Percentiles rank a stretch among this genome's conserved stretches.
These are phyloP conservation scores for Pangasius krempfi DNA, from an alignment of 2,797 vertebrate species.

Conservation along the genomic window DNA sequence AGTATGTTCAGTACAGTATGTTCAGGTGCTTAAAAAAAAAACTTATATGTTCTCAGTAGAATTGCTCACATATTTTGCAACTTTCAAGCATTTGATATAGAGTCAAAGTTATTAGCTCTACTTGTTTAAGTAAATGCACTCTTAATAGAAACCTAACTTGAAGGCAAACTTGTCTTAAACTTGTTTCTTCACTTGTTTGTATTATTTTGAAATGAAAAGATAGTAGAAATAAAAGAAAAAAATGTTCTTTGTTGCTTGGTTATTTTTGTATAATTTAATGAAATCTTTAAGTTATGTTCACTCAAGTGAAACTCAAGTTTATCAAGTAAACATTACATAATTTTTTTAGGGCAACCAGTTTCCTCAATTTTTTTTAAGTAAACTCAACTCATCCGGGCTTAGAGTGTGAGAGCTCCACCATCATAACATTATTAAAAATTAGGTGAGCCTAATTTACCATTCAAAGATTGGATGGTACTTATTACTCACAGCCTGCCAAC, in stretches of 20 bases:
- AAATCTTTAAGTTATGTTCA: too few relatives aligned
- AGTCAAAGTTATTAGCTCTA: neutral
- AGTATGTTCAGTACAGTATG: neutral
- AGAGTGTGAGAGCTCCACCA: neutral
- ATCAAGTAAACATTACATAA: too few relatives aligned
- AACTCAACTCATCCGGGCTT: too few relatives aligned
- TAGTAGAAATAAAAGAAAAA: too few relatives aligned
- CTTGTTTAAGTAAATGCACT: neutral
- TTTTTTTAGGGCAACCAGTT: too few relatives aligned
- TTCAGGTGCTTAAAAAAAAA: neutral
- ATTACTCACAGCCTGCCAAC: neutral
- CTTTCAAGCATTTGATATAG: slow-evolving; percentile 1
- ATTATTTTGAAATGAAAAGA: too few relatives aligned
- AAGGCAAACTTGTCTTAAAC: too few relatives aligned
- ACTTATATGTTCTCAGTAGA: neutral
- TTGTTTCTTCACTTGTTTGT: too few relatives aligned
- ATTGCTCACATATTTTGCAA: neutral
- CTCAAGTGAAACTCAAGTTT: too few relatives aligned
- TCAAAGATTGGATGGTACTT: neutral
- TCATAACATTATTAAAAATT: neutral
- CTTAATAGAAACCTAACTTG: neutral
- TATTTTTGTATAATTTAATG: too few relatives aligned
- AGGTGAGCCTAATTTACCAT: neutral
- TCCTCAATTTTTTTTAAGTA: too few relatives aligned
- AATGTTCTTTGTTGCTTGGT: too few relatives aligned